phyloP scores from a whole-genome alignment of 37 sponge, comb jelly and placozoan genomes.

The Cliona cf. orientalis region DNA sequence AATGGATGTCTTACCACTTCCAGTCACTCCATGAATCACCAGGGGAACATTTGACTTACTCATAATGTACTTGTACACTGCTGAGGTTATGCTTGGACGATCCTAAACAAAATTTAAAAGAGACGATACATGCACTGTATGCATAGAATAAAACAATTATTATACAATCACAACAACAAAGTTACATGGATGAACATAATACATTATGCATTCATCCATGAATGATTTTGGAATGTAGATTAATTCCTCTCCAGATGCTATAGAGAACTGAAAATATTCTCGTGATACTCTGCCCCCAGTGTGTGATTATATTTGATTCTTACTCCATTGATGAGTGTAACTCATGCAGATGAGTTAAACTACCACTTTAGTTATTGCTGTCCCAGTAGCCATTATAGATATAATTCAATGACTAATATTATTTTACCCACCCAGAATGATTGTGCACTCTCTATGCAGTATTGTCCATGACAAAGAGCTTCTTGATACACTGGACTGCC shows the following conservation, averaged over 20 bases:
- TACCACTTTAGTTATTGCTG: too few relatives aligned
- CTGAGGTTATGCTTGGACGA: slow-evolving; percentile 20
- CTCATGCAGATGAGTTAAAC: too few relatives aligned
- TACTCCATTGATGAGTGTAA: too few relatives aligned
- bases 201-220: neutral
- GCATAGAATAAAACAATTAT: neutral
- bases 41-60: slow-evolving; percentile 48
- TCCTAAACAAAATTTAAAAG: slow-evolving; percentile 8
- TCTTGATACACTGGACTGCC: slow-evolving; percentile 55
- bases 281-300: too few relatives aligned
- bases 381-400: too few relatives aligned
- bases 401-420: neutral
- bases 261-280: too few relatives aligned
- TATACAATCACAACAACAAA: neutral
- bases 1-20: slow-evolving; percentile 79
- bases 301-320: too few relatives aligned
- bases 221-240: too few relatives aligned
- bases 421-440: slow-evolving; percentile 57
- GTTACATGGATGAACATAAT: neutral
- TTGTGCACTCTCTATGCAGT: slow-evolving; percentile 39
- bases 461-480: slow-evolving; percentile 50
- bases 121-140: neutral
- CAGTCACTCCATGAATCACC: slow-evolving; percentile 64
- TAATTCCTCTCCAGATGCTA: too few relatives aligned
- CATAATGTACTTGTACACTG: slow-evolving; percentile 41